These are phyloP conservation scores for Cryptocephalus primarius DNA, from an alignment of 2,888 invertebrate species.

Conservation along the genomic window DNA sequence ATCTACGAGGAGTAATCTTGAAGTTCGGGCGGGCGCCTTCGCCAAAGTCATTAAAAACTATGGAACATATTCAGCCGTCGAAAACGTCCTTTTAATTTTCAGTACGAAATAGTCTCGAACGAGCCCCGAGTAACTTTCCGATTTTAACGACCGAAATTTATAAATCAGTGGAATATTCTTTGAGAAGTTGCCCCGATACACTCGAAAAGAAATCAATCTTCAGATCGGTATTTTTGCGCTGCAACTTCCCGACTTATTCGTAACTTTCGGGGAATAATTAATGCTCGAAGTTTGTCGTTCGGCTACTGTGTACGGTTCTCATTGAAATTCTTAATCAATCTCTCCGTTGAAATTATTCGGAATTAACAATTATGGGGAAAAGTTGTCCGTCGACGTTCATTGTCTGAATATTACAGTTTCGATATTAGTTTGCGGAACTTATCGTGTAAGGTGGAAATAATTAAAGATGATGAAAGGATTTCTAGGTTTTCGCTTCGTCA, in stretches of 20 bases:
- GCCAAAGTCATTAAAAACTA: no score
- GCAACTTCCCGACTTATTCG: neutral
- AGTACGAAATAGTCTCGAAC: neutral
- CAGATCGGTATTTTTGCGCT: neutral
- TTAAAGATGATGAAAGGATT: neutral
- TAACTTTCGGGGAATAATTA: neutral
- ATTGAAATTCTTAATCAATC: conserved; percentile 17
- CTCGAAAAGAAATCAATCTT: neutral
- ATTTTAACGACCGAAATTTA: no score
- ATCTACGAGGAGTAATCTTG: no score
- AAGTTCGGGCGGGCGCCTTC: no score
- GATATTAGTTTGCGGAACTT: neutral
- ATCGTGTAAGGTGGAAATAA: neutral
- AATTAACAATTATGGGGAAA: conserved; percentile 14
- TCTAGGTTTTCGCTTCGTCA: neutral
- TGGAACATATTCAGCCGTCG: no score
- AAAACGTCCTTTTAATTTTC: no score
- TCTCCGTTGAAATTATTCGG: conserved; percentile 13
- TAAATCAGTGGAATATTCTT: no score
- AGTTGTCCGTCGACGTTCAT: neutral
- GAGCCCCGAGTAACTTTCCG: no score
- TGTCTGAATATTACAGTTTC: neutral
- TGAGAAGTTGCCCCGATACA: neutral
- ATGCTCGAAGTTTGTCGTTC: conserved; percentile 1
- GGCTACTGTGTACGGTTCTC: conserved; percentile 1